A percentile compares a stretch with the other conserved stretches of the same genome.
These are phyloP conservation scores for Trachythela sp. DNA, from an alignment of 64 coral and sea anemone genomes.

Conservation along the genomic window DNA sequence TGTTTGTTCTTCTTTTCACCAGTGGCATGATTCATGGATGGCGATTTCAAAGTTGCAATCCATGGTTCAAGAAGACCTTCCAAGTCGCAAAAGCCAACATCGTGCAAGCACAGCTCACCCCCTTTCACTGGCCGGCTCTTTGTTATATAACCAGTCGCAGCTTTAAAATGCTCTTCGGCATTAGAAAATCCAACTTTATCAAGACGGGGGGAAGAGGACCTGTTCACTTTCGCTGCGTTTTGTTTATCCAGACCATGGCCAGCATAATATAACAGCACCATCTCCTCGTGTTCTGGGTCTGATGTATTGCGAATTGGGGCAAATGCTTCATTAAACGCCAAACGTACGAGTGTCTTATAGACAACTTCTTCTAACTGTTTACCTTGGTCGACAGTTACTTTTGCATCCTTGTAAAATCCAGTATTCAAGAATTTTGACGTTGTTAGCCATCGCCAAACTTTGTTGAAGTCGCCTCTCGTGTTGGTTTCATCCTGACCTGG, in stretches of 20 bases:
- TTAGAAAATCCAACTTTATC: neutral
- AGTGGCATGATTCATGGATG: no score
- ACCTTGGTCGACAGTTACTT: no score
- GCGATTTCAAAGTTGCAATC: conserved; percentile 48
- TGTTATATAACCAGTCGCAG: conserved; percentile 16
- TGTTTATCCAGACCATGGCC: conserved; percentile 39
- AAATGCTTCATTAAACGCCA: conserved; percentile 25
- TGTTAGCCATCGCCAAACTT: neutral
- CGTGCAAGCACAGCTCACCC: conserved; percentile 51
- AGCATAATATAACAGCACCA: conserved; percentile 57
- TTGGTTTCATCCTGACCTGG: no score
- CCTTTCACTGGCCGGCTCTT: conserved; percentile 24
- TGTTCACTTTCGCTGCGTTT: neutral
- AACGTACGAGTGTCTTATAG: neutral
- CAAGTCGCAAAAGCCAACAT: conserved; percentile 56
- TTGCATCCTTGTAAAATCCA: neutral
- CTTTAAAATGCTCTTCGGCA: neutral
- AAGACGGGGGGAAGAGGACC: conserved; percentile 31
- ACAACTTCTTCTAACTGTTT: neutral
- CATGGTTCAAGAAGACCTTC: conserved; percentile 50
- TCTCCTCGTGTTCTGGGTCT: conserved; percentile 43
- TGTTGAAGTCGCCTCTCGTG: conserved; percentile 37
- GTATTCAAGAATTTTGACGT: neutral
- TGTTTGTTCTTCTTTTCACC: neutral
- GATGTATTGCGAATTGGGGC: conserved; percentile 26